Conservation (phyloP, 2,113 vertebrate species). For the Bucco capensis region DNA sequence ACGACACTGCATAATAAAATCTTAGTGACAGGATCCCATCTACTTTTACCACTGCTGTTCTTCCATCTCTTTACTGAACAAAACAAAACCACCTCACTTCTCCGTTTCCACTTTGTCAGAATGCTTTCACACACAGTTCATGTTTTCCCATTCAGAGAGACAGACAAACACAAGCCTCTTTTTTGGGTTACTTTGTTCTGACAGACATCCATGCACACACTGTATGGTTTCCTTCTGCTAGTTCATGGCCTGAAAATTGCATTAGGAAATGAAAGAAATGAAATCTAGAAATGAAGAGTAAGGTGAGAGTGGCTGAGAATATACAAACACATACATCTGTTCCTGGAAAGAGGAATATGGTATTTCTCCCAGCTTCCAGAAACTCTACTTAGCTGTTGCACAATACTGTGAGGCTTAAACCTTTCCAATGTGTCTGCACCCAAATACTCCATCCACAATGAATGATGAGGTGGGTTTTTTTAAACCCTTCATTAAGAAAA, state of each 20-base stretch:
- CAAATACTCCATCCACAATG: neutral
- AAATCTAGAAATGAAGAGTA: neutral
- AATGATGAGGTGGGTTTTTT: accelerated
- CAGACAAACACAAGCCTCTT: neutral
- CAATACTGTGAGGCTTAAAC: neutral
- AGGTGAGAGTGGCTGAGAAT: neutral
- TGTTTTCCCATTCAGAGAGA: neutral
- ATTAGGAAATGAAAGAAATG: neutral
- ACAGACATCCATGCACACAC: neutral
- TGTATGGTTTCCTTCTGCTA: neutral
- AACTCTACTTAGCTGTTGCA: neutral
- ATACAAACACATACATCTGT: neutral
- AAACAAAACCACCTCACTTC: neutral
- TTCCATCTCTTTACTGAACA: neutral
- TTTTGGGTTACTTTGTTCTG: neutral
- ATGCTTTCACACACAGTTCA: neutral
- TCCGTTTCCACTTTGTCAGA: neutral
- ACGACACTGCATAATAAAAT: neutral
- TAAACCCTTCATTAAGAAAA: neutral
- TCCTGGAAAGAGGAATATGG: neutral
- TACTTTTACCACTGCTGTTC: neutral
- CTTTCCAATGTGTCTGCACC: neutral
- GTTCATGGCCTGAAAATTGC: neutral
- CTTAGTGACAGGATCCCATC: neutral
- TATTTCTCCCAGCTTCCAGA: neutral